A percentile compares a stretch with the other conserved stretches of the same genome.
Conservation (phyloP, 2,797 vertebrate genomes). For the Mormyrops boulengeri region DNA sequence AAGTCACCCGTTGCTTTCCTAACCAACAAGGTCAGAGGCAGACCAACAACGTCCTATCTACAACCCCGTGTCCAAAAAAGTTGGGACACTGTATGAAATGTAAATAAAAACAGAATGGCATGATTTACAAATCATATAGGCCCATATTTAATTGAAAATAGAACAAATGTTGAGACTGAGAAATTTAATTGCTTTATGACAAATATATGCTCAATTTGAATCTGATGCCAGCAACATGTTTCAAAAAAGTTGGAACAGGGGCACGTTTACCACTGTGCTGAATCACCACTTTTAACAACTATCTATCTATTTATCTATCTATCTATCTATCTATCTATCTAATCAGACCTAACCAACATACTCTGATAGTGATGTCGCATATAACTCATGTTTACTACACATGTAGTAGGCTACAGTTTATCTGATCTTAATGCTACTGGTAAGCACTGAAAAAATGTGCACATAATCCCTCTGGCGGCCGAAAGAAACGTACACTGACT, state of each 20-base stretch:
- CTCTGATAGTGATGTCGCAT: neutral
- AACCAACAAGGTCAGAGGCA: neutral
- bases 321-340: neutral
- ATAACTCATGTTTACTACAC: neutral
- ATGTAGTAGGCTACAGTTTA: neutral
- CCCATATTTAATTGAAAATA: neutral
- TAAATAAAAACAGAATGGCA: neutral
- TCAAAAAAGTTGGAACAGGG: too few relatives aligned
- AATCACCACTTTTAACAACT: too few relatives aligned
- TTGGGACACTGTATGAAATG: neutral
- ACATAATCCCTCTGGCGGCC: neutral
- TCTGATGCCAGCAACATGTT: neutral
- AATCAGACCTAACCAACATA: neutral
- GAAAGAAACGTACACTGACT: neutral
- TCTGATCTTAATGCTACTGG: neutral
- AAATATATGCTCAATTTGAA: neutral
- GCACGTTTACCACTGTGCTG: too few relatives aligned
- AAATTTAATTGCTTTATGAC: neutral
- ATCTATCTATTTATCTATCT: neutral
- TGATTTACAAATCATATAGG: neutral
- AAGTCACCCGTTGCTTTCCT: neutral
- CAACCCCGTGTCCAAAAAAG: neutral
- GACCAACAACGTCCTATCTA: neutral
- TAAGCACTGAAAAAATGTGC: neutral
- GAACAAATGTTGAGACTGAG: neutral